phyloP scores from a whole-genome alignment of 2,113 vertebrate genomes.

The Myotis yumanensis region DNA sequence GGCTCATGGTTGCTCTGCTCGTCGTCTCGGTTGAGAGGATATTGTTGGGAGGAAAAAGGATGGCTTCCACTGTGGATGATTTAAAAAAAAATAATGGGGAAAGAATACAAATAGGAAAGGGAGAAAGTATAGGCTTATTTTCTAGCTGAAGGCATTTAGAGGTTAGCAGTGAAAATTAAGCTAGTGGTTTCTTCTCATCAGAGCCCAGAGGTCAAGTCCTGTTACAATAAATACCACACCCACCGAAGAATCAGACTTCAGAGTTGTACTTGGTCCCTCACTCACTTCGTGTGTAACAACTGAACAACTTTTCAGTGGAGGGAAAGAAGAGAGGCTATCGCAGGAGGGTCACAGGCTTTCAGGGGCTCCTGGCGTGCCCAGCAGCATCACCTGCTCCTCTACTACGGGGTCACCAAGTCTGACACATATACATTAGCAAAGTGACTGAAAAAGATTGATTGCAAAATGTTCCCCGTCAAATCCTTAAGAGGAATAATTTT shows the following conservation, averaged over 20 bases:
- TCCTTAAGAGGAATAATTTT: not conserved
- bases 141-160: conserved; percentile 23
- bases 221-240: not conserved
- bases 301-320: not conserved
- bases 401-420: not conserved
- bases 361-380: not conserved
- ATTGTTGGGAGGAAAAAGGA: not conserved
- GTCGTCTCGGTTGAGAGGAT: not conserved
- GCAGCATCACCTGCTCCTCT: not conserved
- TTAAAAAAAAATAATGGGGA: not conserved
- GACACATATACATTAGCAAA: not conserved
- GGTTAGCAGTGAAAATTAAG: not conserved
- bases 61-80: not conserved
- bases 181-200: not conserved
- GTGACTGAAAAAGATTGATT: not conserved
- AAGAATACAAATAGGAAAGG: conserved; percentile 27
- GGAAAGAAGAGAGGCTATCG: not conserved
- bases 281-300: not conserved
- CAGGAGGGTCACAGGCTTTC: not conserved
- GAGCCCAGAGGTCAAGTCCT: not conserved
- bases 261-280: not conserved
- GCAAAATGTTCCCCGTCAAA: not conserved
- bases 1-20: not conserved
- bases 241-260: not conserved
- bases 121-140: not conserved